Conservation (phyloP, 2,113 vertebrate genomes). For the Bos javanicus region DNA sequence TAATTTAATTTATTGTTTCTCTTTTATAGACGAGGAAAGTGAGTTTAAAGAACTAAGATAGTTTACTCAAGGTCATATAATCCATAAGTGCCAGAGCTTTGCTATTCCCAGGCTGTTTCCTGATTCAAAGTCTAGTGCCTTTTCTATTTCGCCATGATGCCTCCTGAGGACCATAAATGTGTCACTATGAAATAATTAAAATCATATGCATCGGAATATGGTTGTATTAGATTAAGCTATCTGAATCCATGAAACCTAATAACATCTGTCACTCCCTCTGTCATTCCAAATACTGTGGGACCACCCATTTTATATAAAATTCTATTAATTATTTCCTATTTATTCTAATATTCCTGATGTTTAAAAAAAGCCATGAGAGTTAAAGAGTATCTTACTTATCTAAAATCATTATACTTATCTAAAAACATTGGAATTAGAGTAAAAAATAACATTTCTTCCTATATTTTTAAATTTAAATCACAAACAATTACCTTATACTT, state of each 20-base stretch:
- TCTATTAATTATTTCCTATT: neutral
- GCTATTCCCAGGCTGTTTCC: neutral
- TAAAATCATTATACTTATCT: neutral
- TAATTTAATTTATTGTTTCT: neutral
- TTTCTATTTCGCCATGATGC: neutral
- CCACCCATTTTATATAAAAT: neutral
- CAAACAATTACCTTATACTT: neutral
- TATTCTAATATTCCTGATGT: neutral
- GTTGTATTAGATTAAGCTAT: neutral
- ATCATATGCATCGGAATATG: neutral
- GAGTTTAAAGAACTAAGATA: neutral
- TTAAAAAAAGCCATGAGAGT: neutral
- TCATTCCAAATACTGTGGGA: neutral
- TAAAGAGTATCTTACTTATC: neutral
- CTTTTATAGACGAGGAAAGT: neutral
- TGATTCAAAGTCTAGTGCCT: neutral
- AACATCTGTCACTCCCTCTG: neutral
- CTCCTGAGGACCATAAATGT: neutral
- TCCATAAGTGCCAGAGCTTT: neutral
- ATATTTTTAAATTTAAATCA: neutral
- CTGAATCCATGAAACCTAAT: neutral
- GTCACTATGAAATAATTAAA: neutral
- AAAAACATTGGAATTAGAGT: neutral
- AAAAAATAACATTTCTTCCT: neutral
- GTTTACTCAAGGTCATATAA: neutral